phyloP scores from a whole-genome alignment of 35 echinoderm and acorn worm species.

The Anneissia japonica region DNA sequence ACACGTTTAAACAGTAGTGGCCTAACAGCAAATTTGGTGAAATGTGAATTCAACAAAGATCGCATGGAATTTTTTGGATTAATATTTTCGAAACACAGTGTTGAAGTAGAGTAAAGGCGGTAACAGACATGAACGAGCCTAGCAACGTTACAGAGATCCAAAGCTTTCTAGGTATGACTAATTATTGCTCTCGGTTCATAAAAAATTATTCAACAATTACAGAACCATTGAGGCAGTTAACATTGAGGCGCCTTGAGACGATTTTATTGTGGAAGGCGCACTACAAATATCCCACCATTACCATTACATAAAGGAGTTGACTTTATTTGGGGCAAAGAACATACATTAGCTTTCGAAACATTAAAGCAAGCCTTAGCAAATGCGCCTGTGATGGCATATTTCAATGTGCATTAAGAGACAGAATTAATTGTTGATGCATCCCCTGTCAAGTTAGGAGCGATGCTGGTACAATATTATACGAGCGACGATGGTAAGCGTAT shows the following conservation, averaged over 20 bases:
- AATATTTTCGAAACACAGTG: slow-evolving; percentile 2
- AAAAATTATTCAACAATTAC: slow-evolving; percentile 15
- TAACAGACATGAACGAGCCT: slow-evolving; percentile 10
- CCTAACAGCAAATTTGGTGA: slow-evolving; percentile 36
- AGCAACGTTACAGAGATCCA: slow-evolving; percentile 29
- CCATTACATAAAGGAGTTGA: slow-evolving; percentile 3
- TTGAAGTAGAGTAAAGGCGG: slow-evolving; percentile 11
- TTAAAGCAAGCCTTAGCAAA: slow-evolving; percentile 36
- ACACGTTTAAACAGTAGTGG: slow-evolving; percentile 44
- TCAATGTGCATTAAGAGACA: too few relatives aligned
- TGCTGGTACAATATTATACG: too few relatives aligned
- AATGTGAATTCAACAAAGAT: background rate
- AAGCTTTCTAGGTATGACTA: slow-evolving; percentile 66
- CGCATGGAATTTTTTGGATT: slow-evolving; percentile 31
- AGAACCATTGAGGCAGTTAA: slow-evolving; percentile 52
- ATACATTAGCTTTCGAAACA: slow-evolving; percentile 24
- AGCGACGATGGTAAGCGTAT: too few relatives aligned
- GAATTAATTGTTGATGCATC: too few relatives aligned
- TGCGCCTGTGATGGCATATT: too few relatives aligned
- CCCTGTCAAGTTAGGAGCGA: slow-evolving; percentile 22
- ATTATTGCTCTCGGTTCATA: slow-evolving; percentile 12
- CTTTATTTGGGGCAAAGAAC: background rate
- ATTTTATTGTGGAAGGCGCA: too few relatives aligned
- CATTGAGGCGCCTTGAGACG: too few relatives aligned
- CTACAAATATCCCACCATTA: too few relatives aligned